Percentiles rank a stretch among this genome's conserved stretches.
Conservation (phyloP, 2,797 vertebrate genomes). For the Rhodeus uyekii region DNA sequence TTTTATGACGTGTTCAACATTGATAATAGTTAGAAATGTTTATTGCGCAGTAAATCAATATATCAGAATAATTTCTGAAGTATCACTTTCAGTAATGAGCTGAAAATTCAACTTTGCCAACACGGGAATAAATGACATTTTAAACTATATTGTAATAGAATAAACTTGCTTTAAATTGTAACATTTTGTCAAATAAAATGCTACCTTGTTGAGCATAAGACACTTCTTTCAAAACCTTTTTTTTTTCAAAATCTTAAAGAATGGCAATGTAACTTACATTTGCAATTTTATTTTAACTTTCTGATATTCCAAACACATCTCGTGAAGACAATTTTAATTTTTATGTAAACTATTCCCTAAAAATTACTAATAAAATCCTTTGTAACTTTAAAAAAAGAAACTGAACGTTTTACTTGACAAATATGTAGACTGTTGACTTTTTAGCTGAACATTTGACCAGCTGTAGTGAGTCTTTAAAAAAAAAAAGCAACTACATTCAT, state of each 20-base stretch:
- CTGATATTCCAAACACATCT: not conserved
- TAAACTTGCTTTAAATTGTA: not conserved
- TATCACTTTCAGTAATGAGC: not conserved
- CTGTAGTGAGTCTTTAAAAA: too few species aligned
- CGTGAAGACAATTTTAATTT: not conserved
- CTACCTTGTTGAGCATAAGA: too few species aligned
- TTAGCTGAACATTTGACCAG: too few species aligned
- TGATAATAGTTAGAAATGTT: not conserved
- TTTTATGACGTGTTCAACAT: too few species aligned
- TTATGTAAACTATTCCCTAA: not conserved
- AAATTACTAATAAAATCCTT: not conserved
- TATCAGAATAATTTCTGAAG: not conserved
- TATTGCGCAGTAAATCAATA: not conserved
- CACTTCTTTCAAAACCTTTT: not conserved
- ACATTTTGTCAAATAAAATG: not conserved
- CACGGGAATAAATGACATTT: not conserved
- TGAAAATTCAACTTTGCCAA: not conserved
- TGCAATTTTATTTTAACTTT: not conserved
- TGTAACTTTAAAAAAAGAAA: not conserved
- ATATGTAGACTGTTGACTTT: not conserved
- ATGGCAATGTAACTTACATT: not conserved
- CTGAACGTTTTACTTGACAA: not conserved
- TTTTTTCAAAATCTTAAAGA: too few species aligned
- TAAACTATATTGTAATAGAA: not conserved
- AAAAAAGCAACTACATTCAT: not conserved